These are phyloP conservation scores for Clostera curtula DNA, from an alignment of 2,888 invertebrate genomes.

Conservation along the genomic window DNA sequence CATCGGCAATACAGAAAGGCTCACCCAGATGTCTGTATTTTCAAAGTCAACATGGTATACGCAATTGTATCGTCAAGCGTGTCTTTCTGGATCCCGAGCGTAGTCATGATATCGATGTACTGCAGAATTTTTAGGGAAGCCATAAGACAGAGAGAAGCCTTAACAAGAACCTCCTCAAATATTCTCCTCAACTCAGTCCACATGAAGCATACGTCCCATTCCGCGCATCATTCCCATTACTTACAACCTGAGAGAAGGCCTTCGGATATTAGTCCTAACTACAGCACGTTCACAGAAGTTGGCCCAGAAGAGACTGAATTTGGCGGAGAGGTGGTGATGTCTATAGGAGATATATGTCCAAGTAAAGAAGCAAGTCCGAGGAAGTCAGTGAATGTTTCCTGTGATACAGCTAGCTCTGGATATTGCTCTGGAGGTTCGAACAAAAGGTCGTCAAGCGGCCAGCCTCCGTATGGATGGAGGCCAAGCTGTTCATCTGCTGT, in stretches of 20 bases:
- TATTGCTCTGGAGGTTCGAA: constrained; percentile 69
- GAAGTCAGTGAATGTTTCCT: constrained; percentile 66
- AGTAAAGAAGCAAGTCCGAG: constrained; percentile 69
- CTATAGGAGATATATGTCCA: constrained; percentile 59
- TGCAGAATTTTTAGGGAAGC: constrained; percentile 89
- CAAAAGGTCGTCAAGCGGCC: constrained; percentile 61
- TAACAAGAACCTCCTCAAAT: constrained; percentile 90
- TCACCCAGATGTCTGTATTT: constrained; percentile 85
- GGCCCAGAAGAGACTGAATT: constrained; percentile 65
- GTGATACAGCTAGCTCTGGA: constrained; percentile 68
- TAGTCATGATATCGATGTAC: constrained; percentile 95
- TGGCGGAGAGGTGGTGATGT: constrained; percentile 53
- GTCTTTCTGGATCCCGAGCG: constrained; percentile 94
- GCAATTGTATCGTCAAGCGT: constrained; percentile 92
- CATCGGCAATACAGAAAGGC: constrained; percentile 78
- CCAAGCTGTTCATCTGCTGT: constrained; percentile 77
- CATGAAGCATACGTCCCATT: constrained; percentile 84
- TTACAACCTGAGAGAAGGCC: constrained; percentile 63
- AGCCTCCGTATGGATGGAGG: constrained; percentile 73
- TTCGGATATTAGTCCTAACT: constrained; percentile 66
- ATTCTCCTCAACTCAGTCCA: constrained; percentile 90
- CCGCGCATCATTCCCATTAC: constrained; percentile 77
- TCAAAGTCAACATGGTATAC: constrained; percentile 90
- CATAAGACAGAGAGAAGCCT: constrained; percentile 85
- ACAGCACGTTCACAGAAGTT: constrained; percentile 68